Evolutionary conservation across 2,797 vertebrate species (phyloP).

Genomic region (Ctenosaura bakeri): DNA sequence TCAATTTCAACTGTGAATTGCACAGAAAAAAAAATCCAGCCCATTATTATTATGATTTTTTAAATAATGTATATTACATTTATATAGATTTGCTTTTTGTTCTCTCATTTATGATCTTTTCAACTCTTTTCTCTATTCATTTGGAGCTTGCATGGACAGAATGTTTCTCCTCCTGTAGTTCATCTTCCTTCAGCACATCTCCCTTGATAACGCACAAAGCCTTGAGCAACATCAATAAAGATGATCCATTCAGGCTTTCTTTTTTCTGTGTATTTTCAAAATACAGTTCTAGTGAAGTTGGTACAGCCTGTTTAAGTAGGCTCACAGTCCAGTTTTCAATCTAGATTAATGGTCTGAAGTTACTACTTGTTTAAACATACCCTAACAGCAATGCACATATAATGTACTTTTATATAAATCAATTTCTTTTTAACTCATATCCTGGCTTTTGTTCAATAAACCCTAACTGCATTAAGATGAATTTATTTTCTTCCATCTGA

Average conservation of each 20-base stretch:
- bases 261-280: background rate
- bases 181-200: background rate
- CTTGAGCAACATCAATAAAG: background rate
- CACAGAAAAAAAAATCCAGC: too few relatives aligned
- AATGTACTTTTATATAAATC: background rate
- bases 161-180: background rate
- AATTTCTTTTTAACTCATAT: background rate
- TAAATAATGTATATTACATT: too few relatives aligned
- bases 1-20: too few relatives aligned
- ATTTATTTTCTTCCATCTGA: background rate
- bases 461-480: background rate
- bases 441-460: conserved; percentile 17
- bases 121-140: too few relatives aligned
- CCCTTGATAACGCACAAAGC: background rate
- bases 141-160: background rate
- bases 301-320: background rate
- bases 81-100: background rate
- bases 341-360: background rate
- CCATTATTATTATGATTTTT: too few relatives aligned
- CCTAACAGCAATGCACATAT: background rate
- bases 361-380: background rate
- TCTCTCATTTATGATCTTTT: background rate
- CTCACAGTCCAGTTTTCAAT: background rate
- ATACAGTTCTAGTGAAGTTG: background rate
- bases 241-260: background rate